Conservation (phyloP, 2,888 invertebrate genomes). For the Andrena camellia region DNA sequence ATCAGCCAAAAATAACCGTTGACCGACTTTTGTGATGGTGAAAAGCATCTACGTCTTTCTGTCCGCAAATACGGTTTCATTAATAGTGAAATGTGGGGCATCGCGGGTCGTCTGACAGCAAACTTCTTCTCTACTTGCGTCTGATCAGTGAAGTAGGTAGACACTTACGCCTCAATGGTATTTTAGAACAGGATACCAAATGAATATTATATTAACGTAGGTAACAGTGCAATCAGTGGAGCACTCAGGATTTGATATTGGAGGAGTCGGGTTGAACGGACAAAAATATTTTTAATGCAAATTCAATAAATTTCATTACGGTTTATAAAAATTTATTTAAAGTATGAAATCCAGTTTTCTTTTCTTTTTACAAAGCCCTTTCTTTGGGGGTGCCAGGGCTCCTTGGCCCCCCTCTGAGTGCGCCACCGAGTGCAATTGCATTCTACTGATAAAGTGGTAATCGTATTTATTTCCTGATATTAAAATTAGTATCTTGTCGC, state of each 20-base stretch:
- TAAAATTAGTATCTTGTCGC: neutral
- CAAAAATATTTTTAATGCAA: too few relatives aligned
- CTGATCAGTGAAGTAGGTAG: neutral
- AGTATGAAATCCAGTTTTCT: too few relatives aligned
- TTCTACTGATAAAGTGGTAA: neutral
- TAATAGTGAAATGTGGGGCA: conserved; percentile 12
- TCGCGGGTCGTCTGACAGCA: neutral
- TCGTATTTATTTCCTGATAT: neutral
- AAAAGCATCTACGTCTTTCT: conserved; percentile 15
- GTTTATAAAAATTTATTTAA: too few relatives aligned
- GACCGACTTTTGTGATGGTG: conserved; percentile 21
- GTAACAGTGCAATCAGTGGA: too few relatives aligned
- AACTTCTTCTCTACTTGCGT: conserved; percentile 15
- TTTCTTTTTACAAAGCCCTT: too few relatives aligned
- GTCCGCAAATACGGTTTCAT: conserved; percentile 1
- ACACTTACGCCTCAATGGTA: neutral
- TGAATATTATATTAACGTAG: too few relatives aligned
- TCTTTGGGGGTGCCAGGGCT: too few relatives aligned
- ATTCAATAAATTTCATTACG: too few relatives aligned
- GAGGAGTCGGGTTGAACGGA: too few relatives aligned
- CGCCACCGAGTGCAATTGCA: neutral
- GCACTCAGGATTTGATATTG: too few relatives aligned
- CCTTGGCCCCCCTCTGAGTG: too few relatives aligned
- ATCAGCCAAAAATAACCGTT: conserved; percentile 9
- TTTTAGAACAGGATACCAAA: too few relatives aligned